Percentiles rank a stretch among this genome's conserved stretches.
phyloP scores from a whole-genome alignment of 2,888 invertebrate species.

The Salticus scenicus region DNA sequence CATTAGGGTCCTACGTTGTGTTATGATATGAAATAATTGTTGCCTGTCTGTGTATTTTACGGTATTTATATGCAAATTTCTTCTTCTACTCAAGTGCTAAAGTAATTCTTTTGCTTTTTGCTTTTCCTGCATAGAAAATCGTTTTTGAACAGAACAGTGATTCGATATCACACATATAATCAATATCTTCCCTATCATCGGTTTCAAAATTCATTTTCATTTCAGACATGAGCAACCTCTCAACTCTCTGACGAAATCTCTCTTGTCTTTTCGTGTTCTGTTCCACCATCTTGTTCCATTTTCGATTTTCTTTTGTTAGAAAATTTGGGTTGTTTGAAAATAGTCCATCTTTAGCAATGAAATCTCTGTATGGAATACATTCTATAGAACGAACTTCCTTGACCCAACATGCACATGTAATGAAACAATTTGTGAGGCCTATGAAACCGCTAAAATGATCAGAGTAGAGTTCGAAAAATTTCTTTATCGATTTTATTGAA shows the following conservation, averaged over 20 bases:
- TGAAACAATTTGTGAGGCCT: slow-evolving; percentile 36
- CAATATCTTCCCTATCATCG: background rate
- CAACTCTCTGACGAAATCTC: background rate
- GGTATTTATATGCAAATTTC: too few relatives aligned
- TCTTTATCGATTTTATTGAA: slow-evolving; percentile 23
- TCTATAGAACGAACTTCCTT: background rate
- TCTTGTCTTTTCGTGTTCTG: background rate
- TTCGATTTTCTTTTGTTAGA: background rate
- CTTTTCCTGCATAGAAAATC: background rate
- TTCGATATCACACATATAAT: background rate
- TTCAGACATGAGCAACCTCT: background rate
- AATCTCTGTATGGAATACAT: too few relatives aligned
- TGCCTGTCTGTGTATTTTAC: too few relatives aligned
- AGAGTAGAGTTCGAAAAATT: slow-evolving; percentile 21
- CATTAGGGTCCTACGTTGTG: too few relatives aligned
- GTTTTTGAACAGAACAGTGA: background rate
- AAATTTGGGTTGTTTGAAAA: too few relatives aligned
- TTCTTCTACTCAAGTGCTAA: too few relatives aligned
- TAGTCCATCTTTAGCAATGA: too few relatives aligned
- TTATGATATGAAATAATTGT: too few relatives aligned
- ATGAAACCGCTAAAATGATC: background rate
- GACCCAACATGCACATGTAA: slow-evolving; percentile 21
- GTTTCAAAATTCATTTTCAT: background rate
- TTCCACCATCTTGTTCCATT: background rate
- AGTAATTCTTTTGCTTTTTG: background rate